Percentiles rank a stretch among this genome's conserved stretches.
Evolutionary conservation across 2,113 vertebrate genomes (phyloP).

Genomic region (Gambusia holbrooki): DNA sequence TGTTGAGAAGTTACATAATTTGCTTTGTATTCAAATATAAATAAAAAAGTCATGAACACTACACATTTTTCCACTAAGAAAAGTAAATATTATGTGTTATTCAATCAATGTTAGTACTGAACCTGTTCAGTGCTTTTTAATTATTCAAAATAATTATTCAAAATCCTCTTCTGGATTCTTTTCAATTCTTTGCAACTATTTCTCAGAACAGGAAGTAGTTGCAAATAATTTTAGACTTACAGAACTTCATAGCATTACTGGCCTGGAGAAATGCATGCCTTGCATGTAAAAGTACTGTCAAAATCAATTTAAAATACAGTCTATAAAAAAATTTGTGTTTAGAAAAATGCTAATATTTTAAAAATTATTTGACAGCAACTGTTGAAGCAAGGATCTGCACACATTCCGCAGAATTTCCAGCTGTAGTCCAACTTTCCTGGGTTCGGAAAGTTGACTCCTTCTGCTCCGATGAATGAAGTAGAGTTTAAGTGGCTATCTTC

Average conservation of each 20-base stretch:
- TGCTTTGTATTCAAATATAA: neutral
- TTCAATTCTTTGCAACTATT: too few species aligned
- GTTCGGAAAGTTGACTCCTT: too few species aligned
- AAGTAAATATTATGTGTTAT: slow-evolving; percentile 20
- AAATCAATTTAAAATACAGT: neutral
- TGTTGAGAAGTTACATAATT: neutral
- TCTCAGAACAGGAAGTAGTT: slow-evolving; percentile 4
- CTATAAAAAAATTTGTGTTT: neutral
- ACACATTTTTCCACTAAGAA: slow-evolving; percentile 4
- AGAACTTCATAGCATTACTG: slow-evolving; percentile 22
- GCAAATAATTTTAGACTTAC: slow-evolving; percentile 17
- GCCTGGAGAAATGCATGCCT: slow-evolving; percentile 6
- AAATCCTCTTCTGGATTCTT: too few species aligned
- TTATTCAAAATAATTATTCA: slow-evolving; percentile 5
- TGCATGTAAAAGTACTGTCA: slow-evolving; percentile 1
- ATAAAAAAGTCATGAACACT: slow-evolving; percentile 20
- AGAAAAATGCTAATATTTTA: neutral
- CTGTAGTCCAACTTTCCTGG: too few species aligned
- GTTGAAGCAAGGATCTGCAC: neutral
- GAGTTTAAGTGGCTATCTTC: neutral
- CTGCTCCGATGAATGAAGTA: too few species aligned
- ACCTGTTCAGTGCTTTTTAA: slow-evolving; percentile 12
- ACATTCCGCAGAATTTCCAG: too few species aligned
- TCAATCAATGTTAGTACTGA: slow-evolving; percentile 21
- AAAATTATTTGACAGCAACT: neutral